Conservation (phyloP, 2,113 vertebrate species). For the Salminus brasiliensis region DNA sequence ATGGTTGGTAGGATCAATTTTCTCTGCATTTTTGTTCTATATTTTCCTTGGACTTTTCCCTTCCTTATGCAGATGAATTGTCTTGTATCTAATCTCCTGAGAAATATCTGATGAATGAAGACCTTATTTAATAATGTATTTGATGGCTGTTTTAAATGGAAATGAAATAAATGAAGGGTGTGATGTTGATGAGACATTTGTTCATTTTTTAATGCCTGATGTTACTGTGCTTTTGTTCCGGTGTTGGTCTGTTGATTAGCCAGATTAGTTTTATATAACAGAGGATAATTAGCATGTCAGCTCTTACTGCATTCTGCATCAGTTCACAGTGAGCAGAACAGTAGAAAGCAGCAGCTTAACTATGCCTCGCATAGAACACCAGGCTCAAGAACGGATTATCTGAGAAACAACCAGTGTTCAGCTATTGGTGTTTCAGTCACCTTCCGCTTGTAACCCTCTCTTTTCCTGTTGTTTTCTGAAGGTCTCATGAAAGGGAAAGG, state of each 20-base stretch:
- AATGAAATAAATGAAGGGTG: too few species aligned
- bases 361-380: neutral
- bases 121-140: too few species aligned
- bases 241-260: neutral
- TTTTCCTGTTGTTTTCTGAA: conserved; percentile 74
- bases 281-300: neutral
- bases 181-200: neutral
- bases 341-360: neutral
- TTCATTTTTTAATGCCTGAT: neutral
- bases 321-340: neutral
- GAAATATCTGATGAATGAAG: too few species aligned
- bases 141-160: too few species aligned
- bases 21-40: too few species aligned
- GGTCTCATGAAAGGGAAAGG: conserved; percentile 82
- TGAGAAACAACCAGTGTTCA: neutral
- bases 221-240: neutral
- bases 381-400: neutral
- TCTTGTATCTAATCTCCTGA: too few species aligned
- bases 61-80: too few species aligned
- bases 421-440: conserved; percentile 23
- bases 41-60: too few species aligned
- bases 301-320: neutral
- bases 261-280: neutral
- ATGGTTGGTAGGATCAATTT: too few species aligned
- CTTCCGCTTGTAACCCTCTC: conserved; percentile 65